Percentiles rank a stretch among this genome's conserved stretches.
phyloP scores from a whole-genome alignment of 2,797 vertebrate species.

The Tinamus major region DNA sequence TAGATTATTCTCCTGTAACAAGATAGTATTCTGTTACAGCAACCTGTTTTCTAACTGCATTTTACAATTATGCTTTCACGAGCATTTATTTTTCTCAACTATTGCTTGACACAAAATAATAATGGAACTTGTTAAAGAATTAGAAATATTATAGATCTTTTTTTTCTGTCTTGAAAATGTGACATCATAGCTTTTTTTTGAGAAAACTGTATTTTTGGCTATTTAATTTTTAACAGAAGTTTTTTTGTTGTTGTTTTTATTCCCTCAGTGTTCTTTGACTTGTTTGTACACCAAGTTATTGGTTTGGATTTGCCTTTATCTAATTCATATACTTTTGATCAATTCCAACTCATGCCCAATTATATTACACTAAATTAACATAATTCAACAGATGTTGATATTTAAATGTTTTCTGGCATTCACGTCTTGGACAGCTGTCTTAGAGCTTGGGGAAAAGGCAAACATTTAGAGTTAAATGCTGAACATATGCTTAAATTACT shows the following conservation, averaged over 20 bases:
- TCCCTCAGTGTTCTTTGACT: slow-evolving; percentile 49
- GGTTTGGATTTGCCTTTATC: slow-evolving; percentile 80
- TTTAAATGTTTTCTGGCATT: slow-evolving; percentile 89
- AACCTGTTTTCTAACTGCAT: background rate
- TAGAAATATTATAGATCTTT: background rate
- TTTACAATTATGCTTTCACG: background rate
- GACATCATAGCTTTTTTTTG: background rate
- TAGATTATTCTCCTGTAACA: background rate
- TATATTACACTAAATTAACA: slow-evolving; percentile 88
- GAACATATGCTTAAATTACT: slow-evolving; percentile 90
- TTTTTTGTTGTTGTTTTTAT: slow-evolving; percentile 51
- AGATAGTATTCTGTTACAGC: background rate
- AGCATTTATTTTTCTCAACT: background rate
- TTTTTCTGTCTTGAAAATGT: slow-evolving; percentile 8
- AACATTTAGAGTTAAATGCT: slow-evolving; percentile 89
- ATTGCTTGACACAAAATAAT: background rate
- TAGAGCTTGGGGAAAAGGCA: slow-evolving; percentile 86
- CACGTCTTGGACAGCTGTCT: slow-evolving; percentile 86
- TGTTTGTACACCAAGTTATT: slow-evolving; percentile 72
- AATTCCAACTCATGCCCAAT: slow-evolving; percentile 84
- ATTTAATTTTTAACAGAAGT: slow-evolving; percentile 48
- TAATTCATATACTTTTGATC: slow-evolving; percentile 82
- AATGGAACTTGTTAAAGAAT: background rate
- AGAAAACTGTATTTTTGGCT: slow-evolving; percentile 12
- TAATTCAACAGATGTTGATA: slow-evolving; percentile 90